These are phyloP conservation scores for Bombyx mandarina DNA, from an alignment of 1,140 invertebrate genomes.

Conservation along the genomic window DNA sequence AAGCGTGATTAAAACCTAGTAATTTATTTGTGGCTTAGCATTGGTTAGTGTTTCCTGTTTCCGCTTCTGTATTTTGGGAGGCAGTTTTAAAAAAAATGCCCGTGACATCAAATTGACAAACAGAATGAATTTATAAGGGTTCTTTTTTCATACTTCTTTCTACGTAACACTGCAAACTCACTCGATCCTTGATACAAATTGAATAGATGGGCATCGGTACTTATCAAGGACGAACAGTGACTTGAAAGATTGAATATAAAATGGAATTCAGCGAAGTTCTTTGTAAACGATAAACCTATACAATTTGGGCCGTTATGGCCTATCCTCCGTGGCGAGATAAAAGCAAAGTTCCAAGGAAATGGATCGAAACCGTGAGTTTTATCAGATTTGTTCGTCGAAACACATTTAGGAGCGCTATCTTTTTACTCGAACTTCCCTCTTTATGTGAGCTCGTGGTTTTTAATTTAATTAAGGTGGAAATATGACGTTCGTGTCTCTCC, in stretches of 20 bases:
- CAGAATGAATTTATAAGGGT: too few relatives aligned
- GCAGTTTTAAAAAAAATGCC: too few relatives aligned
- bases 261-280: constrained; percentile 26
- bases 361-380: constrained; percentile 42
- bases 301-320: constrained; percentile 37
- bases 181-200: constrained; percentile 8
- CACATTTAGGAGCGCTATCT: constrained; percentile 39
- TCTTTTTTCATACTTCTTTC: too few relatives aligned
- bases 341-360: constrained; percentile 46
- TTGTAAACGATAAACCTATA: constrained; percentile 34
- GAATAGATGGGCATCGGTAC: constrained; percentile 14
- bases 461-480: constrained; percentile 33
- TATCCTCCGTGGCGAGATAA: constrained; percentile 35
- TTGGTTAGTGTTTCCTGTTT: too few relatives aligned
- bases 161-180: too few relatives aligned
- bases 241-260: constrained; percentile 37
- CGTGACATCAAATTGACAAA: too few relatives aligned
- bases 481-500: constrained; percentile 4
- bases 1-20: too few relatives aligned
- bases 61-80: too few relatives aligned
- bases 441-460: constrained; percentile 32
- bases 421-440: constrained; percentile 35
- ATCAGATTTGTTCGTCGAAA: constrained; percentile 45
- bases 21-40: too few relatives aligned
- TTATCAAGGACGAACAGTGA: constrained; percentile 23